These are phyloP conservation scores for Apamea anceps DNA, from an alignment of 2,888 invertebrate genomes.

Conservation along the genomic window DNA sequence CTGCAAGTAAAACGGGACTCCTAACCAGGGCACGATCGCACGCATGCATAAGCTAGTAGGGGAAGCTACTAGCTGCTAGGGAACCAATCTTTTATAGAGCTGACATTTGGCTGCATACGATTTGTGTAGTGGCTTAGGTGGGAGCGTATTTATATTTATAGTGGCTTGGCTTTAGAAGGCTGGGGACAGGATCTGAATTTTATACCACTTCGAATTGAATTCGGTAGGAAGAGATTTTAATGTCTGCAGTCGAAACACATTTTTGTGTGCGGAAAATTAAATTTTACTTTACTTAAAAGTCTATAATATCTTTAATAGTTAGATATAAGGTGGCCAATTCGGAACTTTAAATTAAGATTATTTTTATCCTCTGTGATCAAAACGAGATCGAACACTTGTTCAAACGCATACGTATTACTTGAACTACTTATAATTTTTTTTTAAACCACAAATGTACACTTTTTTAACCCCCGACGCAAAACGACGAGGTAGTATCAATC, in stretches of 20 bases:
- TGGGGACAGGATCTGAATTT: constrained; percentile 26
- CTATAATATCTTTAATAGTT: neutral
- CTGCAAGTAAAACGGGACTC: constrained; percentile 57
- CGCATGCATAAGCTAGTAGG: constrained; percentile 64
- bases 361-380: too few relatives aligned
- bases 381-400: too few relatives aligned
- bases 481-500: too few relatives aligned
- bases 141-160: constrained; percentile 29
- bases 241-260: neutral
- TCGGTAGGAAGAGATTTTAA: neutral
- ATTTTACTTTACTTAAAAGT: neutral
- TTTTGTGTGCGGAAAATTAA: neutral
- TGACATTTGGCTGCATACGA: constrained; percentile 53
- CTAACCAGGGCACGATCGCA: constrained; percentile 44
- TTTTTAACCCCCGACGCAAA: too few relatives aligned
- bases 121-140: constrained; percentile 33
- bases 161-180: neutral
- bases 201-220: constrained; percentile 1
- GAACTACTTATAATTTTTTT: too few relatives aligned
- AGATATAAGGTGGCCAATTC: neutral
- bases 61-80: neutral
- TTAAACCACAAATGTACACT: neutral
- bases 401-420: too few relatives aligned
- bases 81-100: constrained; percentile 57
- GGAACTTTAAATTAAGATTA: neutral